These are phyloP conservation scores for Callochromis pleurospilus DNA, from an alignment of 2,113 vertebrate species.

Conservation along the genomic window DNA sequence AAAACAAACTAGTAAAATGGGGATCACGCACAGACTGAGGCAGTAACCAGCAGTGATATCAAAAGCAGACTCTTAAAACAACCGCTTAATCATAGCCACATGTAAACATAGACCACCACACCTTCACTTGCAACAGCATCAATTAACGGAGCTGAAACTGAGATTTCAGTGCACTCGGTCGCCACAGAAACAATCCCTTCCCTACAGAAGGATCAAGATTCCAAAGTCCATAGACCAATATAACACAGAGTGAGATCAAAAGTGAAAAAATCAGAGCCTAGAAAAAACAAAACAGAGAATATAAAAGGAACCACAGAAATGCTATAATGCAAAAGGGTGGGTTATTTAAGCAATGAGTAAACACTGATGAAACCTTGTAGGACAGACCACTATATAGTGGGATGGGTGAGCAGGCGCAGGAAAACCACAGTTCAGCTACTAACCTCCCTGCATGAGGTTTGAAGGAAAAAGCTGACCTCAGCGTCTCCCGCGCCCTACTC, in stretches of 20 bases:
- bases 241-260: conserved; percentile 1
- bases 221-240: neutral
- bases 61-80: neutral
- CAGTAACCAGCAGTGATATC: neutral
- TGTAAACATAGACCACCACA: conserved; percentile 11
- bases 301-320: conserved; percentile 43
- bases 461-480: conserved; percentile 60
- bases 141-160: neutral
- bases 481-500: conserved; percentile 40
- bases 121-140: neutral
- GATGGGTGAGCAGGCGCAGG: conserved; percentile 21
- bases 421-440: conserved; percentile 52
- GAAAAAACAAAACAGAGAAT: neutral
- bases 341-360: conserved; percentile 1
- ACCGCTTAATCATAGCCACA: conserved; percentile 27
- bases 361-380: conserved; percentile 6
- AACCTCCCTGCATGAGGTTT: conserved; percentile 42
- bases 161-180: neutral
- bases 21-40: conserved; percentile 1
- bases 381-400: neutral
- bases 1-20: conserved; percentile 11
- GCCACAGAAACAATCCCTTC: neutral
- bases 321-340: neutral
- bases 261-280: neutral
- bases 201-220: neutral